A percentile compares a stretch with the other conserved stretches of the same genome.
phyloP scores from a whole-genome alignment of 2,888 invertebrate genomes.

The Smittia sp. region DNA sequence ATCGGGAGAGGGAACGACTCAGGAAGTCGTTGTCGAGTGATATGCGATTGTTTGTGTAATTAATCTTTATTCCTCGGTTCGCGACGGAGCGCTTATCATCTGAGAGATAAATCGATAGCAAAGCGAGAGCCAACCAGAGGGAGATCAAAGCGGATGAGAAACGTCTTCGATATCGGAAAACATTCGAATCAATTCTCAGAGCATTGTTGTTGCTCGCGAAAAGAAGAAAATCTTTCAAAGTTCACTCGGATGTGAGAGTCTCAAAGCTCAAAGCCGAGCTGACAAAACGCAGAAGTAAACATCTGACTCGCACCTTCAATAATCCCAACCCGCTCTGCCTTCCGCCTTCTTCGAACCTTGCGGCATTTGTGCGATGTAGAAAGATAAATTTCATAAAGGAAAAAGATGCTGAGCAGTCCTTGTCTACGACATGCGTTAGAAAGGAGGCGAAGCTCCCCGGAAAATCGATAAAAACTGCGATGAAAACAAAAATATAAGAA shows the following conservation, averaged over 20 bases:
- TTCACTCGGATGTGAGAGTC: background rate
- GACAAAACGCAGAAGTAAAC: background rate
- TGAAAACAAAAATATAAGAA: slow-evolving; percentile 20
- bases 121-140: background rate
- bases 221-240: background rate
- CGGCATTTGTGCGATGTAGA: no score
- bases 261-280: background rate
- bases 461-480: slow-evolving; percentile 22
- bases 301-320: no score
- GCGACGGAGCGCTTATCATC: slow-evolving; percentile 32
- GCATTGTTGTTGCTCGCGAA: no score
- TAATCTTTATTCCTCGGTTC: slow-evolving; percentile 37
- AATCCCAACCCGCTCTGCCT: no score
- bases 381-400: no score
- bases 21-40: background rate
- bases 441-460: background rate
- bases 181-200: background rate
- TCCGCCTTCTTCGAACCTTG: no score
- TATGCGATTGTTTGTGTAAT: slow-evolving; percentile 1
- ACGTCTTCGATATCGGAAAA: background rate
- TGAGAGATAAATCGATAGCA: background rate
- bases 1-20: background rate
- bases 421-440: background rate
- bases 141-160: background rate
- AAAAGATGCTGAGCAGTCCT: no score